Conservation (phyloP, 2,113 vertebrate species). For the Xenopus laevis region DNA sequence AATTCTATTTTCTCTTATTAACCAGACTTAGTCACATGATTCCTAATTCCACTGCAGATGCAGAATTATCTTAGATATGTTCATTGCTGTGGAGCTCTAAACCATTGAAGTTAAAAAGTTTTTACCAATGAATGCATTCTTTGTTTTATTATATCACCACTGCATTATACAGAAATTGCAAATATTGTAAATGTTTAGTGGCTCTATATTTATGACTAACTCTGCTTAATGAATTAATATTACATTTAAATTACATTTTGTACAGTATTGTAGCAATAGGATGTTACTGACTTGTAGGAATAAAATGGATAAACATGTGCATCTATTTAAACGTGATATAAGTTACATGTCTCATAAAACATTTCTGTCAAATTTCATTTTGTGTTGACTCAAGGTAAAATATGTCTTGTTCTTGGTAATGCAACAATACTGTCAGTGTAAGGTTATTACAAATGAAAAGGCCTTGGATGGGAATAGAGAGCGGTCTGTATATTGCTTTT, state of each 20-base stretch:
- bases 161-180: no score
- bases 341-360: slow-evolving; percentile 14
- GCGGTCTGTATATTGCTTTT: slow-evolving; percentile 30
- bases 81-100: no score
- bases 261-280: not conserved
- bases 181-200: no score
- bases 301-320: not conserved
- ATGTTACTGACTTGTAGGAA: not conserved
- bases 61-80: no score
- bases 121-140: no score
- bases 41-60: no score
- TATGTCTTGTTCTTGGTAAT: slow-evolving; percentile 43
- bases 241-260: not conserved
- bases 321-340: slow-evolving; percentile 19
- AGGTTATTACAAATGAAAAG: slow-evolving; percentile 48
- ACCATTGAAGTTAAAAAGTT: no score
- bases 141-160: no score
- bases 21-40: no score
- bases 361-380: slow-evolving; percentile 46
- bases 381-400: slow-evolving; percentile 46
- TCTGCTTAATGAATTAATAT: not conserved
- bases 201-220: no score
- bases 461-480: slow-evolving; percentile 50
- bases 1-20: no score
- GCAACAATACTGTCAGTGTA: slow-evolving; percentile 47